phyloP scores from a whole-genome alignment of 1,140 invertebrate species.

The Macrostomum lignano region DNA sequence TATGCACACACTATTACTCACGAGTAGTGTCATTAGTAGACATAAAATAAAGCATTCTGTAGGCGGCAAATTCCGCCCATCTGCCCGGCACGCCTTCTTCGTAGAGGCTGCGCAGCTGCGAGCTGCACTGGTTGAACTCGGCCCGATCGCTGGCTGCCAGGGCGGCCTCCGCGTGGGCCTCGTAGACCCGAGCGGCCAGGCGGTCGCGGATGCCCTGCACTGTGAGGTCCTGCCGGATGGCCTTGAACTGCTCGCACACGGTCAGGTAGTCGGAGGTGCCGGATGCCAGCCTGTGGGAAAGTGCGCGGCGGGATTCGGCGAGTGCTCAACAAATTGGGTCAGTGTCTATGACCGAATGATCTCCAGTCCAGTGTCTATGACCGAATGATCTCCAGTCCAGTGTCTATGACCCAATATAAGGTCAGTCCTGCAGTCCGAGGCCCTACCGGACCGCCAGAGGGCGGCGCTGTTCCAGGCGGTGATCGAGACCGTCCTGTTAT shows the following conservation, averaged over 20 bases:
- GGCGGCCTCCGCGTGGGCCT: constrained; percentile 82
- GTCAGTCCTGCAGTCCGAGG: no score
- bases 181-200: constrained; percentile 83
- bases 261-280: constrained; percentile 34
- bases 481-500: no score
- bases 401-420: no score
- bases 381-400: no score
- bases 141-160: constrained; percentile 69
- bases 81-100: constrained; percentile 30
- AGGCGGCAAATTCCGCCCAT: constrained; percentile 71
- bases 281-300: no score
- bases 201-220: constrained; percentile 73
- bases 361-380: no score
- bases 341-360: no score
- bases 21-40: constrained; percentile 44
- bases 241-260: constrained; percentile 87
- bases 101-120: constrained; percentile 65
- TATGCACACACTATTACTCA: no score
- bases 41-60: constrained; percentile 77
- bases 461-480: no score
- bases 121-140: constrained; percentile 96
- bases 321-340: no score
- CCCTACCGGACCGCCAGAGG: no score
- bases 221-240: constrained; percentile 85
- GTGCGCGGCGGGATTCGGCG: no score